Evolutionary conservation across 2,797 vertebrate genomes (phyloP), one percentile per base, ranked within the genome.

Genomic region (Gorsachius magnificus): DNA sequence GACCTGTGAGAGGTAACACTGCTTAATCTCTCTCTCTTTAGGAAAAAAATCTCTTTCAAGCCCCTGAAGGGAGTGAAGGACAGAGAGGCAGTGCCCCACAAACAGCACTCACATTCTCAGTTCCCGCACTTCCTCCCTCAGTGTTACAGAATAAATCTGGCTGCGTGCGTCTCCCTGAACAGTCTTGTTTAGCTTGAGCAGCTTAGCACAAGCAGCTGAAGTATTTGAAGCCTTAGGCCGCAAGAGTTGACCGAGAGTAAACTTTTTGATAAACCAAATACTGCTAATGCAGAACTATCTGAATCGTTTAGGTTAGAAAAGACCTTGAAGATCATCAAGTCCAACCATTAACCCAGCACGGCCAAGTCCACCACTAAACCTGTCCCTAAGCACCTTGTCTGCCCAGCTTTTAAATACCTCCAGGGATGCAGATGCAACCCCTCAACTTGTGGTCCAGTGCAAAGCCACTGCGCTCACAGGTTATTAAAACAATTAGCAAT

Each of bases 41-140:
- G 48, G 92, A 94, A 92, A 94, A 92, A 95, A 88, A 29, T 83
- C 71, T 69, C 45, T 87, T 92, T 93, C 60, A 95, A 95, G 74
- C 20, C 68, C 53, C 46, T 71, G 63, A 48, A 82, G 57, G 71
- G 41, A 35, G 10, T 26, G 35, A 63, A 69, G 57, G 76, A 18
- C 48, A 76, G 29, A 38, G 43, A 51, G 14, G 26, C 43, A 31
- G 38, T n/a, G 79, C 63, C 56, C 68, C 19, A 43, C 7, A 10
- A 53, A 48, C 12, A 53, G 1, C 10, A 38, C 16, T 19, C 0
- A 0, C 20, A 33, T 13, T 78, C 78, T 54, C 57, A 57, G n/a
- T 13, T 70, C 74, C 70, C 57, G 54, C 33, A 35, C 50, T 81
- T 50, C 29, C 45, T 87, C 95, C 36, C 65, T 54, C 54, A 20